Evolutionary conservation across 2,888 invertebrate genomes (phyloP), one percentile per base, ranked within the genome.

Genomic region (Pimpla rufipes): DNA sequence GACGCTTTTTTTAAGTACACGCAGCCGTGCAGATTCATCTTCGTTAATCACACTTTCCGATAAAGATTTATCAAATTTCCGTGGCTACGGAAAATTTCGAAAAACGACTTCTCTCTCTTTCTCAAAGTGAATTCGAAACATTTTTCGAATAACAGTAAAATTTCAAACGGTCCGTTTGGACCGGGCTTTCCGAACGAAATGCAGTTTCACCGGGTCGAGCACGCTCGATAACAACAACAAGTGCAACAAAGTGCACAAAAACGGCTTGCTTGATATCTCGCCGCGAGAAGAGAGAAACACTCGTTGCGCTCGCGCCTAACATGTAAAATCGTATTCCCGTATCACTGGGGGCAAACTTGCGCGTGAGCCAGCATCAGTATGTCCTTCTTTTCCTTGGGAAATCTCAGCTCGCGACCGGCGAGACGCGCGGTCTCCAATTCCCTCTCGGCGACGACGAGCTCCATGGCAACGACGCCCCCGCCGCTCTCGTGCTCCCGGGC

Each of bases 321-420:
- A 5, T 35, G 16, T 5, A 35, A 59, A 71, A 71, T 45, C 13
- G 45, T 59, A 35, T 45, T 42, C n/a, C 57, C 23, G 8, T 85
- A 80, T 92, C 88, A 93, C 83, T 92, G 93, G 50, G 93, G 90
- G 82, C 93, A 93, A 88, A 98, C 96, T 93, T 98, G 98, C 90
- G 97, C 96, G 90, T 97, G 96, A 18, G 98, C 98, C 90, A 98
- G 95, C 94, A 98, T 96, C 68, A 98, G 94, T 92, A 98, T 98
- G 93, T 98, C 98, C 93, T 98, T 97, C 93, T 98, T 98, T 94
- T 98, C 98, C 94, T 98, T 98, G 77, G 98, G 98, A 94, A 98
- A 98, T 91, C 98, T 95, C 42, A 98, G 95, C 92, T 98, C 98
- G 76, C 98, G 95, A 0, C 98, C 98, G 73, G 98, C 98, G 84